Conservation (phyloP, 2,888 invertebrate genomes). For the Thecophora atra region DNA sequence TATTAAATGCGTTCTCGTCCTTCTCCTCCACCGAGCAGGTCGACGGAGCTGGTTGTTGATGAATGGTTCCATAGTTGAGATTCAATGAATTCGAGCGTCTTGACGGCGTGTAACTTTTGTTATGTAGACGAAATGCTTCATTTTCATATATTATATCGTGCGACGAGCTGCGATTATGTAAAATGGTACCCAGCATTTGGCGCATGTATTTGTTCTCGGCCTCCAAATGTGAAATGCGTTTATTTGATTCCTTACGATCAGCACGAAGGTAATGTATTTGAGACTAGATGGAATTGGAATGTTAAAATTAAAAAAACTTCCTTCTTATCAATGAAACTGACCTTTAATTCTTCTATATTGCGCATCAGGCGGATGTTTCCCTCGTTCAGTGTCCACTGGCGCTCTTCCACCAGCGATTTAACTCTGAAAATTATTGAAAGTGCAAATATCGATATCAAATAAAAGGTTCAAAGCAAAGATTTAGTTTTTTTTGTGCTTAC, state of each 20-base stretch:
- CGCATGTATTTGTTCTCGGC: conserved; percentile 71
- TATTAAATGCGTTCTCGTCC: conserved; percentile 50
- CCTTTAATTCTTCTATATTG: conserved; percentile 66
- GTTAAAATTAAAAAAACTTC: neutral
- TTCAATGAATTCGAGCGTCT: conserved; percentile 61
- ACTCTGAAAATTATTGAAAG: conserved; percentile 51
- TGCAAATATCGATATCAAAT: neutral
- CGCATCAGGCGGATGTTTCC: conserved; percentile 62
- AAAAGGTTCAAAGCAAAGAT: neutral
- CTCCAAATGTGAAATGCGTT: conserved; percentile 74
- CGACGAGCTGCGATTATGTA: conserved; percentile 52
- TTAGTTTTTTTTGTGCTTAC: conserved; percentile 43
- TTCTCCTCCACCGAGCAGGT: conserved; percentile 54
- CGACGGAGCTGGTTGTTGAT: conserved; percentile 55
- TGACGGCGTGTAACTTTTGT: conserved; percentile 51
- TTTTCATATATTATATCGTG: conserved; percentile 62
- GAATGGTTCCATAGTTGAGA: conserved; percentile 63
- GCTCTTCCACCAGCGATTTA: conserved; percentile 65
- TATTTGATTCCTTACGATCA: conserved; percentile 75
- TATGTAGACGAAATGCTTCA: conserved; percentile 56
- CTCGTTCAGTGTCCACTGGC: conserved; percentile 65
- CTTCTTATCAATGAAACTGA: conserved; percentile 41
- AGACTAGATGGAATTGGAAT: conserved; percentile 66
- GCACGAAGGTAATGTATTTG: conserved; percentile 73
- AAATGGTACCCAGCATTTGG: conserved; percentile 59